A percentile compares a stretch with the other conserved stretches of the same genome.
Conservation (phyloP, 2,797 vertebrate species). For the Urocyon cinereoargenteus region DNA sequence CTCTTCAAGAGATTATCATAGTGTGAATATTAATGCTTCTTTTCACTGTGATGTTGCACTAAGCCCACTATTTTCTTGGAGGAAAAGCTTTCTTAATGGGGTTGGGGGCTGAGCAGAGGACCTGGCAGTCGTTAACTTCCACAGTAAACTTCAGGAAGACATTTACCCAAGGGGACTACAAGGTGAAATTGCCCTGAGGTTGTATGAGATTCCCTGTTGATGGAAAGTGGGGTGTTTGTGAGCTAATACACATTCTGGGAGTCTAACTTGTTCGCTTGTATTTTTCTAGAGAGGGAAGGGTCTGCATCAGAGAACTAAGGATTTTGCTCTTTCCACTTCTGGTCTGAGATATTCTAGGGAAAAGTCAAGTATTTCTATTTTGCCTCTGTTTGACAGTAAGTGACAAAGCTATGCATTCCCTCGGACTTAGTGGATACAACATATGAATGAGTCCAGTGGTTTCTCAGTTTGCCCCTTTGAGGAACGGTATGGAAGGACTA, state of each 20-base stretch:
- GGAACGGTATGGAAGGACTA: not conserved
- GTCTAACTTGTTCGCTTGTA: not conserved
- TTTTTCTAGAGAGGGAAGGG: not conserved
- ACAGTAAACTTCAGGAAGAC: not conserved
- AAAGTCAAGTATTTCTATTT: not conserved
- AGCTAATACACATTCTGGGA: not conserved
- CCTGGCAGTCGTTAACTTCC: not conserved
- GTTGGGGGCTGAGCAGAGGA: not conserved
- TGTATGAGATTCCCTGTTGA: not conserved
- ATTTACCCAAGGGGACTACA: not conserved
- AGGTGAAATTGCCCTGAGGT: not conserved
- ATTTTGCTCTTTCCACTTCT: not conserved
- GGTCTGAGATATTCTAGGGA: not conserved
- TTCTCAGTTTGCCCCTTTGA: not conserved
- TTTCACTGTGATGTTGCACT: not conserved
- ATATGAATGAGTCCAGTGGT: not conserved
- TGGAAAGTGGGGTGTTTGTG: not conserved
- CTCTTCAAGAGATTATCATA: not conserved
- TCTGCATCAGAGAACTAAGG: not conserved
- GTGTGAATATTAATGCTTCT: not conserved
- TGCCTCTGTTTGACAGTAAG: not conserved
- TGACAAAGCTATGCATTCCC: not conserved
- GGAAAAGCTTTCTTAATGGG: not conserved
- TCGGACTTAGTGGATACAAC: not conserved
- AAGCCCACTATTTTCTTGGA: slow-evolving; percentile 37